Conservation (phyloP, 2,888 invertebrate species). For the Bimastos eiseni region DNA sequence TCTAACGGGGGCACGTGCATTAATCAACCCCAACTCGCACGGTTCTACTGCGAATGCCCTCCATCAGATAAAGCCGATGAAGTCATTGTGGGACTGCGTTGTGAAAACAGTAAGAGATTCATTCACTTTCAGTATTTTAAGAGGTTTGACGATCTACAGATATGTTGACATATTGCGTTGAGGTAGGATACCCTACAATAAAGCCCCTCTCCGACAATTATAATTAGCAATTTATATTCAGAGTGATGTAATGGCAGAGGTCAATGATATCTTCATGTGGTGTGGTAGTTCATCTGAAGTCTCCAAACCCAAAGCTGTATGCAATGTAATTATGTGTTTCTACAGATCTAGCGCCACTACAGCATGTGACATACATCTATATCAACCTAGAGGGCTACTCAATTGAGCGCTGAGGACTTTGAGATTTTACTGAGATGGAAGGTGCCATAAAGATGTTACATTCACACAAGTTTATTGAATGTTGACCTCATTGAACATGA, state of each 20-base stretch:
- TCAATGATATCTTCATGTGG: not conserved
- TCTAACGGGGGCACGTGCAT: not conserved
- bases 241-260: not conserved
- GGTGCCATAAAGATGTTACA: not conserved
- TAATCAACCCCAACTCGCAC: not conserved
- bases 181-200: not conserved
- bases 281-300: not conserved
- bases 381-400: not conserved
- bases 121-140: too few relatives aligned
- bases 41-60: slow-evolving; percentile 17
- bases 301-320: not conserved
- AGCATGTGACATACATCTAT: too few relatives aligned
- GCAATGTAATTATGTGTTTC: not conserved
- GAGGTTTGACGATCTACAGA: too few relatives aligned
- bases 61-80: not conserved
- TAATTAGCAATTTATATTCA: not conserved
- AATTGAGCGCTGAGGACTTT: not conserved
- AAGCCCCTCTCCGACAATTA: not conserved
- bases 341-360: not conserved
- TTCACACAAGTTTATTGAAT: too few relatives aligned
- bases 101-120: slow-evolving; percentile 15
- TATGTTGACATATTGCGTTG: not conserved
- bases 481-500: not conserved
- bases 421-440: not conserved
- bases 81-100: not conserved